Percentiles rank a stretch among this genome's conserved stretches.
Evolutionary conservation across 2,888 invertebrate species (phyloP).

Genomic region (Hirtodrosophila trivittata): DNA sequence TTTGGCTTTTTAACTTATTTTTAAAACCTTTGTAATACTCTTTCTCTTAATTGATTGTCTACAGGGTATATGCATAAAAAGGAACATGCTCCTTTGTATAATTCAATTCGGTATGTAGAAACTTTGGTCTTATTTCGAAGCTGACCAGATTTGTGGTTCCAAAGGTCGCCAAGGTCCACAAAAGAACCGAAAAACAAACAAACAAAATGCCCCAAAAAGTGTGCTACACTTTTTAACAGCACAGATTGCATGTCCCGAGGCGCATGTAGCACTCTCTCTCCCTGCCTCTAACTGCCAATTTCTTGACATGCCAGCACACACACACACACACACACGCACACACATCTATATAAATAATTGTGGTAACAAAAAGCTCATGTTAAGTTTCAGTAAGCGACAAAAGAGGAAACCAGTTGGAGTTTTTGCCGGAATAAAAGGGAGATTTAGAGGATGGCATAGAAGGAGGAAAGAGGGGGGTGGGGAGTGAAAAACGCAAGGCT

Average conservation of each 20-base stretch:
- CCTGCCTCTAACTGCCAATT: conserved; percentile 46
- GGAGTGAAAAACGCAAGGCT: conserved; percentile 36
- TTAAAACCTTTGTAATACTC: too few relatives aligned
- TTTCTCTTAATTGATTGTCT: too few relatives aligned
- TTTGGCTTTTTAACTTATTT: too few relatives aligned
- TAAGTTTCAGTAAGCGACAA: conserved; percentile 31
- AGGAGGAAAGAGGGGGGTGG: neutral
- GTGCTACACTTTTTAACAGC: conserved; percentile 23
- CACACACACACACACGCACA: conserved; percentile 10
- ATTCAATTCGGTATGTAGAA: conserved; percentile 1
- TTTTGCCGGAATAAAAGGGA: conserved; percentile 17
- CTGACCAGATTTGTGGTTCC: conserved; percentile 43
- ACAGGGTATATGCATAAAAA: too few relatives aligned
- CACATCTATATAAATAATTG: conserved; percentile 35
- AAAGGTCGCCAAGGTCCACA: conserved; percentile 27
- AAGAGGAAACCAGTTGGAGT: conserved; percentile 28
- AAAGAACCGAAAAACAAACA: conserved; percentile 19
- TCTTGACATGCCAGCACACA: conserved; percentile 47
- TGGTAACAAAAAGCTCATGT: conserved; percentile 53
- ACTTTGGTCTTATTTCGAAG: conserved; percentile 9
- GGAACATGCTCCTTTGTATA: too few relatives aligned
- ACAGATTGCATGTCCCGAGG: conserved; percentile 25
- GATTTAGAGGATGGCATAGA: neutral
- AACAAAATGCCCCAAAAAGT: conserved; percentile 10
- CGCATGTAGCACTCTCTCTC: conserved; percentile 2